These are phyloP conservation scores for Mus caroli DNA, from an alignment of 2,797 vertebrate species.

Conservation along the genomic window DNA sequence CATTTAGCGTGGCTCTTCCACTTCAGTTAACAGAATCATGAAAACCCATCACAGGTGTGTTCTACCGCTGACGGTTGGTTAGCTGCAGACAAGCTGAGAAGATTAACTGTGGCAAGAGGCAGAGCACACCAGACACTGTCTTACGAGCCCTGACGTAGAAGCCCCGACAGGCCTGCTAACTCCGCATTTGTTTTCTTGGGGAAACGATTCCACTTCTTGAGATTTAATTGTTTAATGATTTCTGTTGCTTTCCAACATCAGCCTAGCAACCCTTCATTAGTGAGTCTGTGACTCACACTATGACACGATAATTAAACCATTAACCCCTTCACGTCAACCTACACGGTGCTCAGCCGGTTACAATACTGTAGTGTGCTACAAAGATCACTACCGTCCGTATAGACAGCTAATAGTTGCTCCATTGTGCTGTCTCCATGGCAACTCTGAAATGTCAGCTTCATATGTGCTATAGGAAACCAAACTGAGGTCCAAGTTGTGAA, in stretches of 20 bases:
- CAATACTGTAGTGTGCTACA: background rate
- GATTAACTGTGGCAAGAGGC: background rate
- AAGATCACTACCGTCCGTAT: background rate
- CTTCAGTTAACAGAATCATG: background rate
- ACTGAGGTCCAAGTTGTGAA: conserved; percentile 47
- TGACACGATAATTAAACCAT: conserved; percentile 22
- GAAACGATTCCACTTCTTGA: conserved; percentile 47
- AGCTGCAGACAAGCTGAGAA: background rate
- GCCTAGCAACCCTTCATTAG: conserved; percentile 39
- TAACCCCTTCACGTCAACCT: background rate
- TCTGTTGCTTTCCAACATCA: conserved; percentile 14
- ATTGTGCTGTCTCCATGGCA: conserved; percentile 54
- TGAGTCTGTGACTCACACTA: background rate
- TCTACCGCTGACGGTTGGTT: background rate
- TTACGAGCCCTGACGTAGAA: background rate
- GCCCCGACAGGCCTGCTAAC: conserved; percentile 12
- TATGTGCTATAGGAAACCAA: conserved; percentile 59
- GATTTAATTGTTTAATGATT: conserved; percentile 55
- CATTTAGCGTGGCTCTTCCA: background rate
- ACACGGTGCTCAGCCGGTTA: background rate
- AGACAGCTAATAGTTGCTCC: background rate
- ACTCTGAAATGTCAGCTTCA: conserved; percentile 48
- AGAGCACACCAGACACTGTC: background rate
- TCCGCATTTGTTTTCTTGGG: conserved; percentile 57
- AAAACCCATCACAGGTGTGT: background rate